Conservation (phyloP, 2,797 vertebrate species). For the Pseudochromis fuscus region DNA sequence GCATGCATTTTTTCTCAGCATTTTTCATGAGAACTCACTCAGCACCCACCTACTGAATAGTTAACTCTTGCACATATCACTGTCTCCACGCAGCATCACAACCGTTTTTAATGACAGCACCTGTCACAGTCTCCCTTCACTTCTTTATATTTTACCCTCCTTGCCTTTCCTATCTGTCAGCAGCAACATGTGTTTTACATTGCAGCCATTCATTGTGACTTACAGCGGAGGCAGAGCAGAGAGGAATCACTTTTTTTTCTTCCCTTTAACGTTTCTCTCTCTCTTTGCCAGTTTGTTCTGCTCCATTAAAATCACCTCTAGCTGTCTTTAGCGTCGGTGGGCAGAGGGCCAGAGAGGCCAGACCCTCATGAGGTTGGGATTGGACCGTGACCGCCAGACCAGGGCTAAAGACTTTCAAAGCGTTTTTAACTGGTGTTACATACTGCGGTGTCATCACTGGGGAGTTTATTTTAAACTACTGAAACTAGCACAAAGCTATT, state of each 20-base stretch:
- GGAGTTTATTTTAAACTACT: slow-evolving; percentile 14
- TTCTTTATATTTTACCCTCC: slow-evolving; percentile 19
- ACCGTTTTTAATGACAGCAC: slow-evolving; percentile 29
- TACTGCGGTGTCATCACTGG: slow-evolving; percentile 24
- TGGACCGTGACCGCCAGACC: slow-evolving; percentile 55
- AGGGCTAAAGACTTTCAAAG: slow-evolving; percentile 50
- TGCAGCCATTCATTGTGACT: slow-evolving; percentile 41
- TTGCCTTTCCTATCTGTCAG: slow-evolving; percentile 29
- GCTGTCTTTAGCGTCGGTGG: slow-evolving; percentile 35
- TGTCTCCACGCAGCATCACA: slow-evolving; percentile 11
- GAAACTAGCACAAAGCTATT: slow-evolving; percentile 7
- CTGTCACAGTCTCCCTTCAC: slow-evolving; percentile 21
- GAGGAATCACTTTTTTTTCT: slow-evolving; percentile 41
- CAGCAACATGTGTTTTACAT: slow-evolving; percentile 63
- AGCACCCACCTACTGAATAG: neutral
- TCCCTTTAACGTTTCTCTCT: slow-evolving; percentile 21
- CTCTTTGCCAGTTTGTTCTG: slow-evolving; percentile 66
- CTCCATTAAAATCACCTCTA: slow-evolving; percentile 68
- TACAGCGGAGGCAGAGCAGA: slow-evolving; percentile 23
- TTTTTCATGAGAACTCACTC: slow-evolving; percentile 6
- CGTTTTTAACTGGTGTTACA: slow-evolving; percentile 48
- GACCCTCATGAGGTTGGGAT: slow-evolving; percentile 63
- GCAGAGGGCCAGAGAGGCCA: slow-evolving; percentile 53
- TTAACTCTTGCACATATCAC: slow-evolving; percentile 15
- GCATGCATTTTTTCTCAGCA: neutral